Conservation (phyloP, 2,888 invertebrate genomes). For the Pyrochroa serraticornis region DNA sequence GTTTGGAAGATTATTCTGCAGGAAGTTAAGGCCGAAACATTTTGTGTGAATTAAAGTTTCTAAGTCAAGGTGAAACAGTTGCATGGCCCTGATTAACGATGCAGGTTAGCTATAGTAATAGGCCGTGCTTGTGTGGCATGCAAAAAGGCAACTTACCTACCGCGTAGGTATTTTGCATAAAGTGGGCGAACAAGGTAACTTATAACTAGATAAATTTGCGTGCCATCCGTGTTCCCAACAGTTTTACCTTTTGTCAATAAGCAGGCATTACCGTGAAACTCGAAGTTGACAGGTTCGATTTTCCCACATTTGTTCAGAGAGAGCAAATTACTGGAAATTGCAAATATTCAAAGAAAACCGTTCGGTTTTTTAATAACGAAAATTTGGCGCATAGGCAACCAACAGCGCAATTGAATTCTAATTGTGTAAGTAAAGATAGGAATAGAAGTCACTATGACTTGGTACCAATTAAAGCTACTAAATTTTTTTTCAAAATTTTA, state of each 20-base stretch:
- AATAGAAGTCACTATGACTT: too few relatives aligned
- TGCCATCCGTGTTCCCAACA: slow-evolving; percentile 13
- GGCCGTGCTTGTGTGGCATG: slow-evolving; percentile 14
- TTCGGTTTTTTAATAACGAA: too few relatives aligned
- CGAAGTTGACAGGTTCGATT: background rate
- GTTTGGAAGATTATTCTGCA: too few relatives aligned
- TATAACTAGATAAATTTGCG: slow-evolving; percentile 22
- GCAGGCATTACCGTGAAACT: slow-evolving; percentile 1
- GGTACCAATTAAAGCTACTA: too few relatives aligned
- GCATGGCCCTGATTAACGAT: slow-evolving; percentile 2
- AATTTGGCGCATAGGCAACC: background rate
- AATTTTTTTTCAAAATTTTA: too few relatives aligned
- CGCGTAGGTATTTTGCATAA: slow-evolving; percentile 19
- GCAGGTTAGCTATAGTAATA: slow-evolving; percentile 1
- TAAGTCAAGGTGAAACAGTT: background rate
- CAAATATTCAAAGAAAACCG: background rate
- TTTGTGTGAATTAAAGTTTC: too few relatives aligned
- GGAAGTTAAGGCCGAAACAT: too few relatives aligned
- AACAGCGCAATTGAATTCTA: background rate
- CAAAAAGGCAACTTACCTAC: slow-evolving; percentile 18
- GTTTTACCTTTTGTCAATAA: background rate
- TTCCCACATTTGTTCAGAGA: background rate
- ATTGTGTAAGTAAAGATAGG: too few relatives aligned
- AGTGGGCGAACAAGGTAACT: slow-evolving; percentile 25
- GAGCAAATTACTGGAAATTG: background rate